Base-by-base conservation (phyloP, 2,797 vertebrate species). In the Onychomys leucogaster region DNA sequence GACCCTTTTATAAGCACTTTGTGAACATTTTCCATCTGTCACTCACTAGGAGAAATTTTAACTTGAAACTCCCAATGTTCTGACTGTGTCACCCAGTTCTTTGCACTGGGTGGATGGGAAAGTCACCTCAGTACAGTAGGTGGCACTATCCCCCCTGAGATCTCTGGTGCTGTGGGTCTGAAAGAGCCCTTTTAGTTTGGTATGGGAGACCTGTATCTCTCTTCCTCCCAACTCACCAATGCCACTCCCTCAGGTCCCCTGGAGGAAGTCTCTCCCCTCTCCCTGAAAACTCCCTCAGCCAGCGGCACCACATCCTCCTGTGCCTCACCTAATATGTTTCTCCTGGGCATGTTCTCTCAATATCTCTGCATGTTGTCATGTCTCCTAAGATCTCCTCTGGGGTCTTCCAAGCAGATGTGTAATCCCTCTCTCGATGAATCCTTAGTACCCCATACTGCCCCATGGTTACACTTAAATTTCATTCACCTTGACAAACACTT, bases 111-210 rank as follows among this genome's bases (percentile, higher is more conserved):
- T 10, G 27, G 8, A 0, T 17, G 37, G 57, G 52, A 78, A 89
- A 81, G 49, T 55, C 92, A 85, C 3, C 43, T 41, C 37, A 8
- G 37, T 67, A 43, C 96, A 89, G 90, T 37, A 95, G 95, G 81
- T 82, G 96, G 96, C 91, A 52, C 87, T 86, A 63, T 61, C 67
- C 21, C 21, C 19, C 81, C 34, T 17, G 23, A 43, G 49, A 81
- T 37, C 91, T 81, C n/a, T 9, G 78, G 52, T 49, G 11, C 55
- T 29, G 4, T 16, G 41, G 34, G 16, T 29, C 41, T n/a, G 17
- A 57, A 52, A 49, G 41, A 49, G 32, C 2, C 21, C 17, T 12
- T 29, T 27, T 0, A 0, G 12, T 25, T 29, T 27, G 10, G 25
- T 8, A 4, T 0, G 19, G 21, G 3, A 21, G 59, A 41, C 8